These are phyloP conservation scores for Drosophila vallismaia DNA, from an alignment of 2,888 invertebrate genomes.

Conservation along the genomic window DNA sequence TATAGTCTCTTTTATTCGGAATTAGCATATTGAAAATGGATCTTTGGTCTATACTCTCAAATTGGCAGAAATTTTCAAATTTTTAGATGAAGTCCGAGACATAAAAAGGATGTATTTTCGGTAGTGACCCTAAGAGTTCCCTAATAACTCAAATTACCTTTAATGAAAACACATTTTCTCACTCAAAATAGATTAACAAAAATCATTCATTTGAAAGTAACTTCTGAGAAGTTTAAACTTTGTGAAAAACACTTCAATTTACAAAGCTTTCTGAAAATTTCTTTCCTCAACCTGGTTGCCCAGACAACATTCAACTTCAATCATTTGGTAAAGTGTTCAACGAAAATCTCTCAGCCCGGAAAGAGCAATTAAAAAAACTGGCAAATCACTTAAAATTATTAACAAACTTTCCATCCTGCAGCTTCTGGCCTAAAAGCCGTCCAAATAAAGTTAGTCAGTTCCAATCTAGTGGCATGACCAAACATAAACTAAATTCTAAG, in stretches of 20 bases:
- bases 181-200: not conserved
- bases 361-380: conserved; percentile 53
- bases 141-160: no score
- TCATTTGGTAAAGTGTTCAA: conserved; percentile 17
- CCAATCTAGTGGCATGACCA: conserved; percentile 40
- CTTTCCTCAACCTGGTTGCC: not conserved
- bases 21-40: conserved; percentile 45
- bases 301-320: conserved; percentile 3
- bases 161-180: no score
- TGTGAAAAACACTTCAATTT: conserved; percentile 12
- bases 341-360: conserved; percentile 12
- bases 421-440: conserved; percentile 27
- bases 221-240: not conserved
- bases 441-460: conserved; percentile 32
- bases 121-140: no score
- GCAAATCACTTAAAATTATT: conserved; percentile 71
- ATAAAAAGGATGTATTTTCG: no score
- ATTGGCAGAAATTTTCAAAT: no score
- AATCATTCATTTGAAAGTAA: not conserved
- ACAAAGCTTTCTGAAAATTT: conserved; percentile 9
- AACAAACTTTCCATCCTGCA: conserved; percentile 43
- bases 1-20: conserved; percentile 4
- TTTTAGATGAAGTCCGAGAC: no score
- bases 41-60: not conserved
- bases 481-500: conserved; percentile 27